Conservation (phyloP, 2,797 vertebrate genomes). For the Muscicapa striata region DNA sequence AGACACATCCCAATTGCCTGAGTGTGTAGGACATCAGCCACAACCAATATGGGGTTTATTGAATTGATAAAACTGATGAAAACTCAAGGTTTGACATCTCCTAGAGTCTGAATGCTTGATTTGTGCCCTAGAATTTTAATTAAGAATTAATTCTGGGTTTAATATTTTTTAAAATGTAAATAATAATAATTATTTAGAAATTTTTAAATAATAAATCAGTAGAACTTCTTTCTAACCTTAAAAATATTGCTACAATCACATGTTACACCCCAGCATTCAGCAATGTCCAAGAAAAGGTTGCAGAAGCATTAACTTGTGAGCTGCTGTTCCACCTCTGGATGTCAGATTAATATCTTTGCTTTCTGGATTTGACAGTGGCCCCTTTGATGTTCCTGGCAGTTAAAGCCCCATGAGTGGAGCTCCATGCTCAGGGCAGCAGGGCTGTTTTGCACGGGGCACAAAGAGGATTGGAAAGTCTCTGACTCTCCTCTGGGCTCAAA, state of each 20-base stretch:
- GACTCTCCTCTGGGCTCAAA: neutral
- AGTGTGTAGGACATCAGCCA: neutral
- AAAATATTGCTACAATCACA: neutral
- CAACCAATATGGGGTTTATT: neutral
- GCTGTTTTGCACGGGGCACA: neutral
- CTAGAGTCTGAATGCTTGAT: neutral
- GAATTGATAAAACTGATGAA: neutral
- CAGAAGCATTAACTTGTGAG: neutral
- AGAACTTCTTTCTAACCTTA: neutral
- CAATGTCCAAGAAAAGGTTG: neutral
- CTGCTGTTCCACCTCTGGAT: neutral
- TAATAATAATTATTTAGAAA: neutral
- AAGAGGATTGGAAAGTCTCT: neutral
- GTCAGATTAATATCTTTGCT: neutral
- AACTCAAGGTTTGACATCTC: neutral
- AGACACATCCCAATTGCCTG: neutral
- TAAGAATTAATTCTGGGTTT: neutral
- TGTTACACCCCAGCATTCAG: neutral
- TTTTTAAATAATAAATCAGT: neutral
- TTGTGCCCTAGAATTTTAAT: neutral
- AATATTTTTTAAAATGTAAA: neutral
- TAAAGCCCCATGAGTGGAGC: neutral
- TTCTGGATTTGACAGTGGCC: neutral
- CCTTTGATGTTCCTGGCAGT: neutral
- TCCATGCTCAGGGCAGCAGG: neutral